Evolutionary conservation across 2,888 invertebrate species (phyloP), one percentile per base, ranked within the genome.

Genomic region (Pyrgus malvae): DNA sequence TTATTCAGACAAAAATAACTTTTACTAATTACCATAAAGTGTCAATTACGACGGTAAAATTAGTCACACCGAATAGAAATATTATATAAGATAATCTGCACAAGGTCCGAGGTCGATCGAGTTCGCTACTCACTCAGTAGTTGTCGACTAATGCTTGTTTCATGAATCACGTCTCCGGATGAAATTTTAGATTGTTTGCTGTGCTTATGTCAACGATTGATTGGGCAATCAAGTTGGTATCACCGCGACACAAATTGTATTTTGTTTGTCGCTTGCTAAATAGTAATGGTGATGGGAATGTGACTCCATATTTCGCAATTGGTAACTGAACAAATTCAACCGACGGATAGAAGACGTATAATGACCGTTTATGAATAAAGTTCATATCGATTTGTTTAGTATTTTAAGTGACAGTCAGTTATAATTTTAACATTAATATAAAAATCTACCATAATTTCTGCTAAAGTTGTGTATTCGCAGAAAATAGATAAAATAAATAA

Each of bases 111-210:
- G 78, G 75, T 74, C 72, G 63, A 29, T 49, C n/a, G 23, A 25
- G 58, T 56, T 48, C 50, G 56, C 55, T 56, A 58, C 56, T 63
- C 60, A 56, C 25, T 38, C 29, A 40, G 38, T 42, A 27, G 41
- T 23, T 51, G 50, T 59, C 59, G n/a, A 46, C 37, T 45, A 67
- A 72, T 72, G 69, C 70, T 68, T 72, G 62, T 61, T 59, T 62
- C 70, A 66, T 80, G 78, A 82, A 68, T 81, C 77, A 80, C 58
- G 48, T 48, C 49, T 57, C 53, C 58, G 64, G 64, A 68, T 66
- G 61, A 61, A 54, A 57, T 62, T 59, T 58, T 46, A 45, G 50
- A 59, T 58, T 55, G 58, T 58, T 49, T 55, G 42, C 38, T 35
- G 42, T 48, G 48, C 29, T 55, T 55, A 48, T 55, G 55, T 48